A percentile compares a stretch with the other conserved stretches of the same genome.
Evolutionary conservation across 1,140 invertebrate species (phyloP).

Genomic region (Harpegnathos saltator): DNA sequence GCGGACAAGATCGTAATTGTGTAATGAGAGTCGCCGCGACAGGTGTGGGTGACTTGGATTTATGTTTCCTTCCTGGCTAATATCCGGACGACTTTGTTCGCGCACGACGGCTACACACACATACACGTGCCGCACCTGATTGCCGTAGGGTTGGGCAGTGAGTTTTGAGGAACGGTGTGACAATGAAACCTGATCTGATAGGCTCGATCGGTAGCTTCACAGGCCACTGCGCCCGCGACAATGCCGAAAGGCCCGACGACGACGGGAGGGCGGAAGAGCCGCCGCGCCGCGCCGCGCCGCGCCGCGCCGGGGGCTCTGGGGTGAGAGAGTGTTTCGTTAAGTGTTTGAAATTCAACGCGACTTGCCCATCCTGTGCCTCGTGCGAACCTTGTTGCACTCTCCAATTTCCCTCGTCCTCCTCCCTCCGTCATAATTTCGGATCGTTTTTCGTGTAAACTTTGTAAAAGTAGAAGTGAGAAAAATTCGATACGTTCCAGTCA

Average conservation of each 20-base stretch:
- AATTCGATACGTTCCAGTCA: no score
- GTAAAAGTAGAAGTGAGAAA: background rate
- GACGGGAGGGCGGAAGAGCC: slow-evolving; percentile 31
- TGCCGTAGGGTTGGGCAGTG: slow-evolving; percentile 54
- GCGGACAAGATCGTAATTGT: background rate
- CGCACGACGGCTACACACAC: background rate
- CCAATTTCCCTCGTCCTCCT: background rate
- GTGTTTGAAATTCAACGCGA: slow-evolving; percentile 75
- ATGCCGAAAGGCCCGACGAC: slow-evolving; percentile 62
- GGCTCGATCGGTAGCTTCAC: slow-evolving; percentile 68
- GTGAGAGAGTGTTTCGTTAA: slow-evolving; percentile 70
- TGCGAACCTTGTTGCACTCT: background rate
- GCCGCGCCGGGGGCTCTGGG: background rate
- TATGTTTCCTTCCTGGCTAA: slow-evolving; percentile 60
- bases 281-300: no score
- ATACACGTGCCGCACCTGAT: slow-evolving; percentile 70
- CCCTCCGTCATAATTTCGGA: background rate
- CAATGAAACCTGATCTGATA: slow-evolving; percentile 74
- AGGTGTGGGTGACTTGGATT: slow-evolving; percentile 47
- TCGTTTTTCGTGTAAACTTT: background rate
- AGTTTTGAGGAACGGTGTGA: slow-evolving; percentile 69
- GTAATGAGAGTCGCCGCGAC: background rate
- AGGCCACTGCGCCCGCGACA: slow-evolving; percentile 67
- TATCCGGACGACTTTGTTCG: slow-evolving; percentile 59
- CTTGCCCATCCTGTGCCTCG: slow-evolving; percentile 74